phyloP scores from a whole-genome alignment of 2,888 invertebrate genomes.

The Neocrepidodera transversa region DNA sequence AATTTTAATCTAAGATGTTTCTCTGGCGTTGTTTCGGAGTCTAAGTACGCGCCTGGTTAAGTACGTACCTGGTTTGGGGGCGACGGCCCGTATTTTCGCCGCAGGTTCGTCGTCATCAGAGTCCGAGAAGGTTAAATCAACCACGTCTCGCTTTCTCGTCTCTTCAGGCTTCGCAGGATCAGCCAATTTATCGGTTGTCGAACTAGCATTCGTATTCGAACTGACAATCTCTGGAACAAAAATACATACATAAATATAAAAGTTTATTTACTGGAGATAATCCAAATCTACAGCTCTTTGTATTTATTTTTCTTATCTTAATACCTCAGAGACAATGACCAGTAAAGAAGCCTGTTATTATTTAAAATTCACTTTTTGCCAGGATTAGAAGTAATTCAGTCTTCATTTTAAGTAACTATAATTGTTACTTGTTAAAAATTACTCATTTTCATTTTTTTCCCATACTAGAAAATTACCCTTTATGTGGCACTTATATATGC shows the following conservation, averaged over 20 bases:
- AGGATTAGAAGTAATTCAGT: too few species aligned
- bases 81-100: constrained; percentile 65
- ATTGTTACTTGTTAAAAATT: too few species aligned
- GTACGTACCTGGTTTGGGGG: constrained; percentile 56
- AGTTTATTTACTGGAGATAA: too few species aligned
- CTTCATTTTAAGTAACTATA: too few species aligned
- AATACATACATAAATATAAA: neutral
- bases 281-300: too few species aligned
- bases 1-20: neutral
- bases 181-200: constrained; percentile 45
- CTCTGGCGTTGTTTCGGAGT: constrained; percentile 11
- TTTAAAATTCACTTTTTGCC: too few species aligned
- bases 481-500: too few species aligned
- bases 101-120: constrained; percentile 74
- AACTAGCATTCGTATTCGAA: constrained; percentile 45
- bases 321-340: too few species aligned
- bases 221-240: constrained; percentile 51
- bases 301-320: too few species aligned
- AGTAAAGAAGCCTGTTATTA: too few species aligned
- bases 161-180: constrained; percentile 47
- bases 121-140: constrained; percentile 77
- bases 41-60: neutral
- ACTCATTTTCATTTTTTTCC: too few species aligned
- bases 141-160: constrained; percentile 60
- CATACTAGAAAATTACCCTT: too few species aligned